Evolutionary conservation across 1,140 invertebrate genomes (phyloP).

Genomic region (Lepidurus apus): DNA sequence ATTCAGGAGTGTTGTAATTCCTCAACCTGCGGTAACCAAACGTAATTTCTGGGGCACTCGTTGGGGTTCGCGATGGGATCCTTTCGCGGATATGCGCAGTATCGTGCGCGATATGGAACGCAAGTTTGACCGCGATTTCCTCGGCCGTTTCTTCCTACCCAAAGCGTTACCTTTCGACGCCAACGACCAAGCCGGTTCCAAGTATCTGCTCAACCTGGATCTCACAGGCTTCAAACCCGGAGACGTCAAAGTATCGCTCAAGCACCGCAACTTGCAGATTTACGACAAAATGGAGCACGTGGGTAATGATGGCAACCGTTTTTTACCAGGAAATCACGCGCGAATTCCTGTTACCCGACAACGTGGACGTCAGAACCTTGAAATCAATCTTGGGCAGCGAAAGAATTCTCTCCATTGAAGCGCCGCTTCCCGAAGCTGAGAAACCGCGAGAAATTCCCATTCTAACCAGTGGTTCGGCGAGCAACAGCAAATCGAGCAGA

Average conservation of each 20-base stretch:
- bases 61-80: slow-evolving; percentile 29
- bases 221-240: slow-evolving; percentile 41
- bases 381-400: slow-evolving; percentile 35
- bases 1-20: too few species aligned
- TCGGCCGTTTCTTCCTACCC: slow-evolving; percentile 22
- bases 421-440: slow-evolving; percentile 39
- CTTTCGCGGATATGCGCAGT: slow-evolving; percentile 33
- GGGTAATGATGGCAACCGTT: slow-evolving; percentile 41
- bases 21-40: not conserved
- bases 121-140: slow-evolving; percentile 38
- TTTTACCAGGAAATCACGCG: slow-evolving; percentile 44
- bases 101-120: slow-evolving; percentile 39
- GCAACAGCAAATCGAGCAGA: not conserved
- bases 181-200: not conserved
- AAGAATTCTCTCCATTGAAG: slow-evolving; percentile 43
- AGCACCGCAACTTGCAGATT: slow-evolving; percentile 40
- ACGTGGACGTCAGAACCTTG: slow-evolving; percentile 43
- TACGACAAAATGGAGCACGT: slow-evolving; percentile 40
- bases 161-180: slow-evolving; percentile 25
- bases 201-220: slow-evolving; percentile 37
- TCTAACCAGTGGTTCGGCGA: not conserved
- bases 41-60: slow-evolving; percentile 22
- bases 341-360: slow-evolving; percentile 46
- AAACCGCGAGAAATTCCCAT: slow-evolving; percentile 41
- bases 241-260: slow-evolving; percentile 41